These are phyloP conservation scores for Potorous gilbertii DNA, from an alignment of 2,797 vertebrate genomes.

Conservation along the genomic window DNA sequence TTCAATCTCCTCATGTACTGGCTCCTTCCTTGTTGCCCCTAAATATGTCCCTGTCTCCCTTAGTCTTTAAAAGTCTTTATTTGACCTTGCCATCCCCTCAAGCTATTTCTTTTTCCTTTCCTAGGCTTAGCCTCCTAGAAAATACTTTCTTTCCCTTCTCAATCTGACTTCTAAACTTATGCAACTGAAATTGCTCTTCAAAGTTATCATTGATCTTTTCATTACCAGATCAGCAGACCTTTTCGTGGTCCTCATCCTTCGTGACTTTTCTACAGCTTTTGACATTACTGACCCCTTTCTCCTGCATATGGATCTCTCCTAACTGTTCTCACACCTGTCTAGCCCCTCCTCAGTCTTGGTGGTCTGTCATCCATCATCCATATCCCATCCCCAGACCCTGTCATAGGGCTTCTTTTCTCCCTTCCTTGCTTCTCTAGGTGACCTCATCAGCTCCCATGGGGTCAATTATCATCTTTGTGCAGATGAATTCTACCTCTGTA, in stretches of 20 bases:
- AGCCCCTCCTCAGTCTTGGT: conserved; percentile 7
- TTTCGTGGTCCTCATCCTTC: not conserved
- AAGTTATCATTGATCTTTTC: not conserved
- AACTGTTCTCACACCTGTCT: conserved; percentile 37
- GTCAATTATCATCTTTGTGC: conserved; percentile 42
- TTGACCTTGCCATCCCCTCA: not conserved
- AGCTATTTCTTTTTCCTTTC: not conserved
- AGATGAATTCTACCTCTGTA: not conserved
- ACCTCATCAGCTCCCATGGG: conserved; percentile 7
- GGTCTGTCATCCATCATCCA: not conserved
- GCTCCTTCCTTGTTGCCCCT: not conserved
- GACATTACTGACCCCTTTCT: conserved; percentile 33
- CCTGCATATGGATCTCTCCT: conserved; percentile 29
- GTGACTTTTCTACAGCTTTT: conserved; percentile 23
- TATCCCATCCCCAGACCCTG: not conserved
- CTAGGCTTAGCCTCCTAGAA: not conserved
- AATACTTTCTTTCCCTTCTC: not conserved
- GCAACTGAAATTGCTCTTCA: not conserved
- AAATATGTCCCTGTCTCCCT: not conserved
- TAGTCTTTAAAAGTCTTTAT: not conserved
- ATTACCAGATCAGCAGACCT: not conserved
- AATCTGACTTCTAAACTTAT: not conserved
- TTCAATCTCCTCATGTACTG: not conserved
- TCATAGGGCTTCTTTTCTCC: conserved; percentile 29
- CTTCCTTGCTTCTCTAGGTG: conserved; percentile 11